Conservation (phyloP, 1,140 invertebrate species). For the Monomorium pharaonis region DNA sequence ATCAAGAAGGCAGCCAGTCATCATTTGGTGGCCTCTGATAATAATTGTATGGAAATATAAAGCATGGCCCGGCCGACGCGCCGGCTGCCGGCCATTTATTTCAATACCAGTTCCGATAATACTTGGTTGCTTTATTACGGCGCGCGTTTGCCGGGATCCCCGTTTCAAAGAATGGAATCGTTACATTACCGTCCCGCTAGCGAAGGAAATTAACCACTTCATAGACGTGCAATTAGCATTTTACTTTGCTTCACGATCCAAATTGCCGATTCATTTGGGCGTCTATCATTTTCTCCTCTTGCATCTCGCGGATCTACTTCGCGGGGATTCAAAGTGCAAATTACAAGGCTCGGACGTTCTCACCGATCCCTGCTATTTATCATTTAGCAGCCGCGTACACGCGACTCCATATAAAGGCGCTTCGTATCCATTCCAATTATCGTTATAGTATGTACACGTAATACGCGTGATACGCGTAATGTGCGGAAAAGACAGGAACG, state of each 20-base stretch:
- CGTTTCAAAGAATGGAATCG: background rate
- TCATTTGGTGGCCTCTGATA: slow-evolving; percentile 68
- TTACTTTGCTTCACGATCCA: background rate
- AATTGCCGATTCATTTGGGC: slow-evolving; percentile 22
- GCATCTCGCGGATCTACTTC: background rate
- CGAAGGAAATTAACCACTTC: slow-evolving; percentile 8
- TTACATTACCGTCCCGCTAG: background rate
- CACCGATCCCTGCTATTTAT: slow-evolving; percentile 5
- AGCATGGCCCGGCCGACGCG: slow-evolving; percentile 18
- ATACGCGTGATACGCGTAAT: slow-evolving; percentile 1
- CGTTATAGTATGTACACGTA: slow-evolving; percentile 10
- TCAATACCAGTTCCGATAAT: slow-evolving; percentile 67
- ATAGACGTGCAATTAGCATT: slow-evolving; percentile 12
- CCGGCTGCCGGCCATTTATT: slow-evolving; percentile 57
- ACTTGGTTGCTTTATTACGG: slow-evolving; percentile 51
- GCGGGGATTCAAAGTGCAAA: background rate
- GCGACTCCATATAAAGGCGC: background rate
- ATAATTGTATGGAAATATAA: slow-evolving; percentile 74
- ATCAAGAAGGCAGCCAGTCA: slow-evolving; percentile 52
- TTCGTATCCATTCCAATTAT: background rate
- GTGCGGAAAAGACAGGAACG: background rate
- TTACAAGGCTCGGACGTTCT: background rate
- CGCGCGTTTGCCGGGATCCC: background rate
- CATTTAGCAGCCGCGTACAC: background rate
- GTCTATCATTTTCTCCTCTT: slow-evolving; percentile 24